These are phyloP conservation scores for Eugnorisma glareosa DNA, from an alignment of 2,888 invertebrate species.

Conservation along the genomic window DNA sequence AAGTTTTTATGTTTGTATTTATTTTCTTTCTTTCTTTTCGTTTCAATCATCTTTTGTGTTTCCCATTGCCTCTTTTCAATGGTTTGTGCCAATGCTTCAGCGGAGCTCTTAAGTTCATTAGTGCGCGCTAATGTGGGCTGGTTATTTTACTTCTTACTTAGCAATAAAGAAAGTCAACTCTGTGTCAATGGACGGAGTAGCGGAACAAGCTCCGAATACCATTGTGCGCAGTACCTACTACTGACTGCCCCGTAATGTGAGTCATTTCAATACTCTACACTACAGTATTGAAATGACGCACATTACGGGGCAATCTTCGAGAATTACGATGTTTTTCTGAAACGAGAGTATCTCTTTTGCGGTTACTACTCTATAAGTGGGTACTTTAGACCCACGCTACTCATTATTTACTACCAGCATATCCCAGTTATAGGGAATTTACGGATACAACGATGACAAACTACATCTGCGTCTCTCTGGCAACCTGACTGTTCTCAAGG, in stretches of 20 bases:
- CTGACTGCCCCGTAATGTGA: too few species aligned
- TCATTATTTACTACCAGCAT: not conserved
- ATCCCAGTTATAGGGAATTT: not conserved
- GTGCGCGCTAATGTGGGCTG: slow-evolving; percentile 9
- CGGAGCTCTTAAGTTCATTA: not conserved
- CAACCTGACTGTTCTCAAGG: not conserved
- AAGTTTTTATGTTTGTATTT: too few species aligned
- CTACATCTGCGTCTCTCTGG: not conserved
- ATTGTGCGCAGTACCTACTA: not conserved
- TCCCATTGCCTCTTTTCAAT: not conserved
- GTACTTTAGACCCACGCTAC: not conserved
- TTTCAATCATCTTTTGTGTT: not conserved
- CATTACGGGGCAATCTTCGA: not conserved
- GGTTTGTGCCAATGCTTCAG: not conserved
- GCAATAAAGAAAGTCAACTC: slow-evolving; percentile 5
- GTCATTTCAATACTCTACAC: too few species aligned
- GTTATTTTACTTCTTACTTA: not conserved
- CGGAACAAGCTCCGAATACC: not conserved
- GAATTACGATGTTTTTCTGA: not conserved
- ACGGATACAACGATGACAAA: not conserved
- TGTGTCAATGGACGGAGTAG: too few species aligned
- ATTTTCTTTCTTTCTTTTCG: not conserved
- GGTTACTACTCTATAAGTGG: not conserved
- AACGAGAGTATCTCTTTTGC: not conserved
- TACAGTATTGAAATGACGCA: not conserved